These are phyloP conservation scores for Sinhomidia bicolor DNA, from an alignment of 2,888 invertebrate genomes.

Conservation along the genomic window DNA sequence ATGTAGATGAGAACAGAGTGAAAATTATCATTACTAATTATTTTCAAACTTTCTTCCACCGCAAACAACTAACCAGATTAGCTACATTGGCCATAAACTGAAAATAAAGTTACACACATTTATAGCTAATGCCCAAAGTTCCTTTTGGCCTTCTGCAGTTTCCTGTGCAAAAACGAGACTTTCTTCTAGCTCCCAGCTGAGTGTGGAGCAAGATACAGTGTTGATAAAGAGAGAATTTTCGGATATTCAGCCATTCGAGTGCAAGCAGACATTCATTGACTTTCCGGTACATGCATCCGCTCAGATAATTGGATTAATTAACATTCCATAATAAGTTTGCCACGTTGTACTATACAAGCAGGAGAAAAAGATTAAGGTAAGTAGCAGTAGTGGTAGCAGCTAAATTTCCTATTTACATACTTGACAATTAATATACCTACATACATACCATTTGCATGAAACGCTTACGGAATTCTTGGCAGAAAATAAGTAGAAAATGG, in stretches of 20 bases:
- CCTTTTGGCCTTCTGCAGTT: not conserved
- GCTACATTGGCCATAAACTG: not conserved
- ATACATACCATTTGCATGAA: not conserved
- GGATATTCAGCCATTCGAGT: not conserved
- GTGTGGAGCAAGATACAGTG: too few species aligned
- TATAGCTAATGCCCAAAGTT: not conserved
- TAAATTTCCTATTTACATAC: not conserved
- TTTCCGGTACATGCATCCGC: not conserved
- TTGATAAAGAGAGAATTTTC: too few species aligned
- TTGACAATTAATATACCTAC: not conserved
- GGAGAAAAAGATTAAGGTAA: not conserved
- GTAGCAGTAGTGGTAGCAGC: too few species aligned
- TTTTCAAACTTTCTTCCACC: not conserved
- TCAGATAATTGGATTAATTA: not conserved
- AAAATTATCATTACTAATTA: constrained; percentile 29
- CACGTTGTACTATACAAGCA: not conserved
- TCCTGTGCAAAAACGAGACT: too few species aligned
- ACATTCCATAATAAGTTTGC: not conserved
- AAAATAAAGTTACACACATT: not conserved
- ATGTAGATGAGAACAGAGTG: not conserved
- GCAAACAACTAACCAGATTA: not conserved
- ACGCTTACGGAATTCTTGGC: too few species aligned
- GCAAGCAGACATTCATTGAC: not conserved
- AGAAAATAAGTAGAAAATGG: not conserved
- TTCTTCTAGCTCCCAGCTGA: too few species aligned